A percentile compares a stretch with the other conserved stretches of the same genome.
These are phyloP conservation scores for Elaphurus davidianus DNA, from an alignment of 2,113 vertebrate genomes.

Conservation along the genomic window DNA sequence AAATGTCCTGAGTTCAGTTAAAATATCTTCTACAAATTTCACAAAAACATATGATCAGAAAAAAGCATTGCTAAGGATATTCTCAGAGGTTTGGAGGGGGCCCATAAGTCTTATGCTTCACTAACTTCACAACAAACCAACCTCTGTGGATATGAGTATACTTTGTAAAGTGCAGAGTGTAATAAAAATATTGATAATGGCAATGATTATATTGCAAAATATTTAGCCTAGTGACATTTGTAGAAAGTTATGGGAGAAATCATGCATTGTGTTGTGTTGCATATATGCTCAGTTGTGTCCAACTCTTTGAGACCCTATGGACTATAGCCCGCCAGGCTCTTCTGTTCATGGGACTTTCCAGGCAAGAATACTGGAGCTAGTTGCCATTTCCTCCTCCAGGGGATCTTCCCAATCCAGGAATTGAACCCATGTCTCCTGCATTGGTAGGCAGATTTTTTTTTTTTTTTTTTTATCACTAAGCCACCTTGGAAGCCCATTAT, in stretches of 20 bases:
- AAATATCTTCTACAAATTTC: background rate
- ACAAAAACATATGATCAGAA: background rate
- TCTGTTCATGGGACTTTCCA: background rate
- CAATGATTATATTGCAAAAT: background rate
- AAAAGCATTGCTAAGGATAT: background rate
- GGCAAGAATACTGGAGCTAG: background rate
- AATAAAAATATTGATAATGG: background rate
- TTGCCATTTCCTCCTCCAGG: background rate
- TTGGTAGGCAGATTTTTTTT: background rate
- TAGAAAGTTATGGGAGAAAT: background rate
- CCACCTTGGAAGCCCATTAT: background rate
- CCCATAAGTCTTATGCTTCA: background rate
- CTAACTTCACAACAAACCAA: background rate
- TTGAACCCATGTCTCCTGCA: background rate
- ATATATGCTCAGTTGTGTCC: background rate
- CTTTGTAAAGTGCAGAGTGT: background rate
- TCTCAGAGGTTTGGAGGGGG: background rate
- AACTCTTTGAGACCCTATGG: background rate
- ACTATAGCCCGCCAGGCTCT: background rate
- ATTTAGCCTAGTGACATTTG: background rate
- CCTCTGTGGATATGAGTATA: background rate
- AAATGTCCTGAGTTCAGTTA: background rate
- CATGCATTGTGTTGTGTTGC: background rate
- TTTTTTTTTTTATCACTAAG: background rate
- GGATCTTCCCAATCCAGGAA: background rate